A percentile compares a stretch with the other conserved stretches of the same genome.
Conservation (phyloP, 2,113 vertebrate species). For the Rhinichthys klamathensis region DNA sequence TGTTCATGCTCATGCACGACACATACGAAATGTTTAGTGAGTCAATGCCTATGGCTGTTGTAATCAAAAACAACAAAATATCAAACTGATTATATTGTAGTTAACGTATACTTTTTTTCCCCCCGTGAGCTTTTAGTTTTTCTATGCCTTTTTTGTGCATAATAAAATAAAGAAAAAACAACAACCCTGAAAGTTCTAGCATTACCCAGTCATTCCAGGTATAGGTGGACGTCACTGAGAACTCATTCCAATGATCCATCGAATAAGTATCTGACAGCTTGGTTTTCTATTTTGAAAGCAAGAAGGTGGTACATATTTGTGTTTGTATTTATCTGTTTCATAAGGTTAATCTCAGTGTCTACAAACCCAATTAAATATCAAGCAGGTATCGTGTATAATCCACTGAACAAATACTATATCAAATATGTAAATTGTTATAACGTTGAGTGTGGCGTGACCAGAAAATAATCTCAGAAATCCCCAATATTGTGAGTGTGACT, state of each 20-base stretch:
- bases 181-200: too few relatives aligned
- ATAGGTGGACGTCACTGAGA: too few relatives aligned
- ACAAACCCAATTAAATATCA: conserved; percentile 78
- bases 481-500: neutral
- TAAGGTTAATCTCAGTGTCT: conserved; percentile 70
- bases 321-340: conserved; percentile 46
- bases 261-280: neutral
- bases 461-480: neutral
- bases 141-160: too few relatives aligned
- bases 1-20: too few relatives aligned
- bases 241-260: neutral
- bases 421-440: conserved; percentile 73
- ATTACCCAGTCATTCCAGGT: too few relatives aligned
- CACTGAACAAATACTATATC: conserved; percentile 74
- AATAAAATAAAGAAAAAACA: too few relatives aligned
- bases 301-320: neutral
- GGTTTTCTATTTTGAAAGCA: neutral
- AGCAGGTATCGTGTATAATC: conserved; percentile 77
- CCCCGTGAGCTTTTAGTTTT: too few relatives aligned
- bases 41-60: too few relatives aligned
- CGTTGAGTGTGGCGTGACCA: neutral
- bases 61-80: too few relatives aligned
- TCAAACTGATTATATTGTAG: too few relatives aligned
- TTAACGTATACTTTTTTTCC: too few relatives aligned
- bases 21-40: too few relatives aligned